A percentile compares a stretch with the other conserved stretches of the same genome.
Conservation (phyloP, 2,113 vertebrate genomes). For the Alouatta palliata region DNA sequence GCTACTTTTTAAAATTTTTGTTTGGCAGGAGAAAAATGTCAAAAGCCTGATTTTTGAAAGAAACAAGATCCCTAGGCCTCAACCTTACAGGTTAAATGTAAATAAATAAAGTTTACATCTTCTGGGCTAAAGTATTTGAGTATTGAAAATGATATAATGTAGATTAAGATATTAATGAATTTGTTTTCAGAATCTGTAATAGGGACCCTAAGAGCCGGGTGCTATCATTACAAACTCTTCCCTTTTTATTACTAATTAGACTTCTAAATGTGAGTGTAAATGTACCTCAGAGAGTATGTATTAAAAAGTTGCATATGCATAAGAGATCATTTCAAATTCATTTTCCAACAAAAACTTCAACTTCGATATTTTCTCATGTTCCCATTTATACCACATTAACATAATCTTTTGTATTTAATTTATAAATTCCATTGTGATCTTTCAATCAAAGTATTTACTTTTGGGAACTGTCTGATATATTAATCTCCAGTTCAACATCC, state of each 20-base stretch:
- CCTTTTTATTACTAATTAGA: constrained; percentile 80
- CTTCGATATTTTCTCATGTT: constrained; percentile 77
- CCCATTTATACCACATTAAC: constrained; percentile 69
- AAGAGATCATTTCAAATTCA: constrained; percentile 78
- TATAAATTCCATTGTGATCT: constrained; percentile 70
- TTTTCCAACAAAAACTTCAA: constrained; percentile 77
- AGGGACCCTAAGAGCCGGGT: constrained; percentile 66
- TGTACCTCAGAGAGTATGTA: constrained; percentile 75
- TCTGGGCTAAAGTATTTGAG: constrained; percentile 35
- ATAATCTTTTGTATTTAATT: constrained; percentile 77
- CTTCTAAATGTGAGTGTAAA: constrained; percentile 78
- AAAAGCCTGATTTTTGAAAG: constrained; percentile 43
- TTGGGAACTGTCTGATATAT: constrained; percentile 56
- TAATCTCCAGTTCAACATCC: constrained; percentile 48
- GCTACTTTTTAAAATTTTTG: constrained; percentile 26
- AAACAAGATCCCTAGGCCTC: background rate
- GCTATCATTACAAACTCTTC: constrained; percentile 65
- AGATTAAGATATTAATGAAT: constrained; percentile 74
- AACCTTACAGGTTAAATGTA: constrained; percentile 12
- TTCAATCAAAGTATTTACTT: constrained; percentile 73
- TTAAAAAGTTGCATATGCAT: constrained; percentile 80
- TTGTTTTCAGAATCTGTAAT: constrained; percentile 76
- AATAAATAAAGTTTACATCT: background rate
- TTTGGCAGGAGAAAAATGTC: constrained; percentile 40
- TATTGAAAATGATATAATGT: constrained; percentile 49